Percentiles rank a stretch among this genome's conserved stretches.
These are phyloP conservation scores for Chesias legatella DNA, from an alignment of 2,888 invertebrate genomes.

Conservation along the genomic window DNA sequence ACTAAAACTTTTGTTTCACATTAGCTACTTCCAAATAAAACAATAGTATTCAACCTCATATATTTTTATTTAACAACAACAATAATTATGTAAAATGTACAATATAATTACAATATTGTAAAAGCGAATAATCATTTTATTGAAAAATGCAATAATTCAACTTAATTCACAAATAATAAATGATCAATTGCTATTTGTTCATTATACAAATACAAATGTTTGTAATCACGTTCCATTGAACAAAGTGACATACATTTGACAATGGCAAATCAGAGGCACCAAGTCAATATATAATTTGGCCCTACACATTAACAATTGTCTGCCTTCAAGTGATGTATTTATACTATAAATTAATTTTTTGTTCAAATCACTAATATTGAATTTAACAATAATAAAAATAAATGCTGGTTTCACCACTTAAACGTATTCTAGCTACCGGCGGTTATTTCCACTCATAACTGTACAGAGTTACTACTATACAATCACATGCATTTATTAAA, in stretches of 20 bases:
- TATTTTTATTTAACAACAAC: constrained; percentile 71
- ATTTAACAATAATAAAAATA: constrained; percentile 31
- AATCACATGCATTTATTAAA: constrained; percentile 9
- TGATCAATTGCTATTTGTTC: constrained; percentile 23
- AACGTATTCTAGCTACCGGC: constrained; percentile 40
- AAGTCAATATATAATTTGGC: constrained; percentile 1
- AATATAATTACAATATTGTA: constrained; percentile 66
- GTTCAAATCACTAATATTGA: constrained; percentile 32
- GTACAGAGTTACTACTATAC: constrained; percentile 1
- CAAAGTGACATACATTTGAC: too few species aligned
- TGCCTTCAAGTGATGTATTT: neutral
- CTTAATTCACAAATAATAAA: constrained; percentile 16
- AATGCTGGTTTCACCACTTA: constrained; percentile 42
- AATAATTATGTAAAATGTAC: constrained; percentile 75
- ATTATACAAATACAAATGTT: constrained; percentile 1
- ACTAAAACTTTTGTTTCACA: constrained; percentile 81
- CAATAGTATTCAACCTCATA: constrained; percentile 42
- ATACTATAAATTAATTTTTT: constrained; percentile 18
- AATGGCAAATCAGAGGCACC: constrained; percentile 22
- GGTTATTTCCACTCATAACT: constrained; percentile 24
- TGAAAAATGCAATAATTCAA: constrained; percentile 48
- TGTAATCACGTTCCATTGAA: too few species aligned
- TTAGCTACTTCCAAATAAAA: constrained; percentile 24
- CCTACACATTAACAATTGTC: too few species aligned
- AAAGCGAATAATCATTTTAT: constrained; percentile 58